Evolutionary conservation across 1,140 invertebrate genomes (phyloP).

Genomic region (Acromyrmex echinatior): DNA sequence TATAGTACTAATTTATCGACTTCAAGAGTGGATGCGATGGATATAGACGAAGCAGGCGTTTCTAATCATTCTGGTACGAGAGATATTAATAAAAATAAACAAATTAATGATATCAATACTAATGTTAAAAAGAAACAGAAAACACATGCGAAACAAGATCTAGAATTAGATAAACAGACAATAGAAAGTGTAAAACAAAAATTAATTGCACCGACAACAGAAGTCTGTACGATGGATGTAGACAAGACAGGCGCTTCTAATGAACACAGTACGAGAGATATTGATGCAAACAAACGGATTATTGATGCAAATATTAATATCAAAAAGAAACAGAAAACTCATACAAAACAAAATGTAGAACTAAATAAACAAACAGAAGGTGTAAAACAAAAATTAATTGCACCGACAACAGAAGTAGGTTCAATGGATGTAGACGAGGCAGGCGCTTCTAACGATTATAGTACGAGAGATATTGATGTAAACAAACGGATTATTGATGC

Average conservation of each 20-base stretch:
- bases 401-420: background rate
- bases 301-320: background rate
- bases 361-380: no score
- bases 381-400: no score
- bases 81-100: background rate
- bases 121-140: background rate
- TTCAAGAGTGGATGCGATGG: background rate
- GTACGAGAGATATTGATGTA: background rate
- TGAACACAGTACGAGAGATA: background rate
- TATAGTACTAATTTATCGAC: background rate
- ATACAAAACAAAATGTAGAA: no score
- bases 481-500: background rate
- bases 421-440: constrained; percentile 6
- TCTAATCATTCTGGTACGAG: background rate
- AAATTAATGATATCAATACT: background rate
- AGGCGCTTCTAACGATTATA: background rate
- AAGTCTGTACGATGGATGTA: background rate
- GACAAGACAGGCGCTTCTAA: background rate
- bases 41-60: background rate
- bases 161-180: background rate
- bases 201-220: background rate
- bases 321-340: background rate
- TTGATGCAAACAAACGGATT: background rate
- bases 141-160: background rate
- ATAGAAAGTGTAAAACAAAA: background rate